Evolutionary conservation across 2,888 invertebrate species (phyloP), one percentile per base, ranked within the genome.

Genomic region (Pyrrhopygopsis socrates): DNA sequence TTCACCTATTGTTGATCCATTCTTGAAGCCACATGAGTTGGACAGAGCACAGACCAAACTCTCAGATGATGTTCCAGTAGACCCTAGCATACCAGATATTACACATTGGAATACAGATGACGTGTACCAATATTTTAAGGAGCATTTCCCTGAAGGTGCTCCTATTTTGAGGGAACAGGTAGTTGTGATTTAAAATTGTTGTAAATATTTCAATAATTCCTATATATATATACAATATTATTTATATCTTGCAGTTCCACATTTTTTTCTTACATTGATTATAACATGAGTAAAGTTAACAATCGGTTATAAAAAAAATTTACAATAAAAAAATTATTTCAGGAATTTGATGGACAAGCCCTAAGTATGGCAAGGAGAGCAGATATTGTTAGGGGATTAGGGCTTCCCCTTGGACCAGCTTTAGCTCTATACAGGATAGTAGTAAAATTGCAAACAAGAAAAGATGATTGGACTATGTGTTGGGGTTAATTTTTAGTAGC

Each of bases 271-370:
- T n/a, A n/a, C n/a, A n/a, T n/a, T n/a, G n/a, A n/a, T n/a, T n/a
- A n/a, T n/a, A n/a, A n/a, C n/a, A n/a, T n/a, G n/a, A n/a, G n/a
- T n/a, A n/a, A n/a, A n/a, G n/a, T n/a, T n/a, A n/a, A n/a, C n/a
- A n/a, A n/a, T n/a, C n/a, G n/a, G n/a, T n/a, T n/a, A n/a, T n/a
- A n/a, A n/a, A n/a, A n/a, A n/a, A n/a, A n/a, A n/a, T n/a, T n/a
- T n/a, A n/a, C n/a, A n/a, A n/a, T n/a, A n/a, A n/a, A n/a, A n/a
- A n/a, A 38, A 9, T 38, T 38, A 9, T 92, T 84, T 88, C 97
- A 99, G 99, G 99, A 99, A 96, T 99, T 99, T 88, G 99, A 99
- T 98, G 99, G 99, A 0, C 99, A 99, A 94, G 99, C 99, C 0
- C 96, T 99, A 79, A 98, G 99, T 85, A 98, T 99, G 94, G 99